Base-by-base conservation (phyloP, 2,888 invertebrate genomes). In the Hemithea aestivaria region DNA sequence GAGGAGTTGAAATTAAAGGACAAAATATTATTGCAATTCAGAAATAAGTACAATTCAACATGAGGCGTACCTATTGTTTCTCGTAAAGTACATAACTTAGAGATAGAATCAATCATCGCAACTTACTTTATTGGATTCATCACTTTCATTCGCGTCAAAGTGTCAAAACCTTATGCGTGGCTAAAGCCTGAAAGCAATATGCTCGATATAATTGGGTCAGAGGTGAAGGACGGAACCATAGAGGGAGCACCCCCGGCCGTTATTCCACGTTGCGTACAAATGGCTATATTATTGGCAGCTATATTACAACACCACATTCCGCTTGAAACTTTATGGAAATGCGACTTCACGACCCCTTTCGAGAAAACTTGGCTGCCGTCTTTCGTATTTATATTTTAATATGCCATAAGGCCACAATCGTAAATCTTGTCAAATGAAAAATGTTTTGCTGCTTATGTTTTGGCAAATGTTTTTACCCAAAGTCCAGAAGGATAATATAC, bases 321-420 rank as follows among this genome's bases (percentile, higher is more conserved):
- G 54, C 58, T 73, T 64, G 64, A 73, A 79, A 75, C 69, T 80
- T 81, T 79, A 80, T 80, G 81, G 73, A 75, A 80, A 81, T 79
- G 66, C 58, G 62, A 66, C 64, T 56, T 25, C 45, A 46, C 45
- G 74, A 76, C 76, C 78, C 70, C 76, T 74, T 82, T 82, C 65
- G 58, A 65, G 64, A 65, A 72, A 78, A 77, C 72, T 80, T 75
- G 70, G 74, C 75, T 68, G 52, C 60, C 58, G 56, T 67, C 58
- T 56, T 58, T 53, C 56, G 47, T 51, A 56, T 62, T 39, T 49
- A 44, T 47, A 40, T 56, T 50, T 48, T 51, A 48, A 56, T 54
- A 57, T 38, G 37, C 40, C 35, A 45, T 27, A 43, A 20, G 24
- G 35, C 7, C 50, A 38, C 40, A 36, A 38, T 37, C 41, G 40